Evolutionary conservation across 2,888 invertebrate genomes (phyloP).

Genomic region (Heliconius hortense): DNA sequence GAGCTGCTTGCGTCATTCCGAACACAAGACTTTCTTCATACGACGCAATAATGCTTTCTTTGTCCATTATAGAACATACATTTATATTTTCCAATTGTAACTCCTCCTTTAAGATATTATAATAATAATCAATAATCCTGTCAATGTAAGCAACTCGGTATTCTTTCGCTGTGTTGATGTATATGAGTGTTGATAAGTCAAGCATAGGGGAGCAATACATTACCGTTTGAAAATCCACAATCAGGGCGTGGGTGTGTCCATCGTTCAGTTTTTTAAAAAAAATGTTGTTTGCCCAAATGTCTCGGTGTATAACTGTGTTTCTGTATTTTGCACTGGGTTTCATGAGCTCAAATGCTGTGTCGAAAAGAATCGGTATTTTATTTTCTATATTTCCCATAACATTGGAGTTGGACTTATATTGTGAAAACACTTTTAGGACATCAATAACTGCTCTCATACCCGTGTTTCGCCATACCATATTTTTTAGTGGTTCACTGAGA

Average conservation of each 20-base stretch:
- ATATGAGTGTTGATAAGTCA: slow-evolving; percentile 81
- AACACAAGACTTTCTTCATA: slow-evolving; percentile 63
- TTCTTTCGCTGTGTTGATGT: slow-evolving; percentile 75
- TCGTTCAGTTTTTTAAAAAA: slow-evolving; percentile 68
- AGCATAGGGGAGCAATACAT: slow-evolving; percentile 85
- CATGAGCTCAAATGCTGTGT: slow-evolving; percentile 57
- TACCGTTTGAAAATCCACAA: slow-evolving; percentile 87
- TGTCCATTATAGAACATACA: slow-evolving; percentile 52
- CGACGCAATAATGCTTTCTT: slow-evolving; percentile 49
- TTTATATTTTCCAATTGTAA: slow-evolving; percentile 59
- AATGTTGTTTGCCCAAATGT: slow-evolving; percentile 84
- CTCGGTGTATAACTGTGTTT: slow-evolving; percentile 82
- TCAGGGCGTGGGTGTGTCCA: slow-evolving; percentile 68
- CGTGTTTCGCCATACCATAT: slow-evolving; percentile 59
- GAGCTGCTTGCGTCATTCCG: slow-evolving; percentile 65
- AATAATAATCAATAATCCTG: slow-evolving; percentile 80
- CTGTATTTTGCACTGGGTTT: slow-evolving; percentile 66
- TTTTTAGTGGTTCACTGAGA: slow-evolving; percentile 57
- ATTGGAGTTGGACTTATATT: slow-evolving; percentile 53
- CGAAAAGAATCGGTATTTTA: slow-evolving; percentile 54
- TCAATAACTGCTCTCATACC: slow-evolving; percentile 67
- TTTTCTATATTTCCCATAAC: slow-evolving; percentile 52
- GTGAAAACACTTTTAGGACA: slow-evolving; percentile 62
- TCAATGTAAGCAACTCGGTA: slow-evolving; percentile 69
- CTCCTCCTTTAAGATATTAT: slow-evolving; percentile 67